Evolutionary conservation across 2,797 vertebrate species (phyloP), one percentile per base, ranked within the genome.

Genomic region (Petrocephalus sullivani): DNA sequence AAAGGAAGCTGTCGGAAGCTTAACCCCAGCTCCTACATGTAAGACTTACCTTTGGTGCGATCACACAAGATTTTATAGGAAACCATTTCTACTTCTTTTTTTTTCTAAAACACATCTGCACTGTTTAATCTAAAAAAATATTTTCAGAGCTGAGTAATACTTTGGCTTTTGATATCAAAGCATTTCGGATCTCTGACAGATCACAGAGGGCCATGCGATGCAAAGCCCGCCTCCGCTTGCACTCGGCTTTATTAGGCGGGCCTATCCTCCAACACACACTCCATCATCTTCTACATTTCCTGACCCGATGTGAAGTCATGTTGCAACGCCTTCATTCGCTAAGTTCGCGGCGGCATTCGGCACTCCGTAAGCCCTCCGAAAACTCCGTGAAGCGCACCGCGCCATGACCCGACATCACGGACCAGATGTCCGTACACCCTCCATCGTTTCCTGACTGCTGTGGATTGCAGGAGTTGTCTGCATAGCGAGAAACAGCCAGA

Each of bases 101-200:
- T 71, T 71, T 71, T 71, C 28, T n/a, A 41, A 81, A 81, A 81
- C 41, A 81, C 37, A 37, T 1, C 75, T 81, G 75, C 75, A n/a
- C 75, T 81, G 16, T 78, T 78, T 78, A 81, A 81, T 81, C 41
- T 81, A 81, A 81, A 81, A 61, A 78, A 49, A 81, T 49, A 81
- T 81, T 49, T 81, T 81, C 75, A 81, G 41, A 81, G 71, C 19
- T 49, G 41, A 78, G 75, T 81, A 81, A 81, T 81, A 49, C 75
- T 21, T 49, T 81, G 37, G 41, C 41, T 4, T 85, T 57, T 85
- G 16, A 85, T 85, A 57, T 85, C 53, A 85, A 56, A 56, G 83
- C 54, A 16, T 14, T 37, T 56, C 12, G 51, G 21, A 56, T 85
- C 53, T 56, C 23, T 85, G 83, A 85, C 23, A 85, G 54, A 85